Percentiles rank a stretch among this genome's conserved stretches.
These are phyloP conservation scores for Ictidomys tridecemlineatus DNA, from an alignment of 2,113 vertebrate genomes.

Conservation along the genomic window DNA sequence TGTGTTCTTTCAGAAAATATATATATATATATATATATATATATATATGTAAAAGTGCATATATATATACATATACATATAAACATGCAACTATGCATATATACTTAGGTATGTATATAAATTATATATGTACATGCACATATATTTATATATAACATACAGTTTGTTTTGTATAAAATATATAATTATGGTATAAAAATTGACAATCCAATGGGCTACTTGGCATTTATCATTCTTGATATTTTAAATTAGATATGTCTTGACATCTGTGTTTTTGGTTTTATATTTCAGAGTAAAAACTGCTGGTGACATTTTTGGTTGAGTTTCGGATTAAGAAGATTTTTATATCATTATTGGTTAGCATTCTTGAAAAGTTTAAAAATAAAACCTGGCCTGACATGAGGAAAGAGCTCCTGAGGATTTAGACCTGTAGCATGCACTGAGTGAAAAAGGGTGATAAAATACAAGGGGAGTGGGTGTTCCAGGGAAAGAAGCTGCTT, in stretches of 20 bases:
- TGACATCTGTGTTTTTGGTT: neutral
- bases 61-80: neutral
- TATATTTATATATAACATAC: neutral
- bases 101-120: neutral
- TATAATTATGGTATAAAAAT: neutral
- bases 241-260: neutral
- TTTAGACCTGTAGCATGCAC: neutral
- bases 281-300: neutral
- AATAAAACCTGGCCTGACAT: neutral
- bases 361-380: neutral
- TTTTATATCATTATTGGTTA: neutral
- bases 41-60: neutral
- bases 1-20: neutral
- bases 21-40: neutral
- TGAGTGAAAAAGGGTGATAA: neutral
- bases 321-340: neutral
- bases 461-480: conserved; percentile 7
- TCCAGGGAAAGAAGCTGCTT: neutral
- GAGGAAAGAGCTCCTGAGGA: neutral
- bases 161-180: neutral
- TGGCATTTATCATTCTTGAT: neutral
- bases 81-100: neutral
- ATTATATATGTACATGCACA: neutral
- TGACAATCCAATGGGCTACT: neutral
- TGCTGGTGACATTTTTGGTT: neutral